These are phyloP conservation scores for Vicugna pacos DNA, from an alignment of 2,113 vertebrate genomes.

Conservation along the genomic window DNA sequence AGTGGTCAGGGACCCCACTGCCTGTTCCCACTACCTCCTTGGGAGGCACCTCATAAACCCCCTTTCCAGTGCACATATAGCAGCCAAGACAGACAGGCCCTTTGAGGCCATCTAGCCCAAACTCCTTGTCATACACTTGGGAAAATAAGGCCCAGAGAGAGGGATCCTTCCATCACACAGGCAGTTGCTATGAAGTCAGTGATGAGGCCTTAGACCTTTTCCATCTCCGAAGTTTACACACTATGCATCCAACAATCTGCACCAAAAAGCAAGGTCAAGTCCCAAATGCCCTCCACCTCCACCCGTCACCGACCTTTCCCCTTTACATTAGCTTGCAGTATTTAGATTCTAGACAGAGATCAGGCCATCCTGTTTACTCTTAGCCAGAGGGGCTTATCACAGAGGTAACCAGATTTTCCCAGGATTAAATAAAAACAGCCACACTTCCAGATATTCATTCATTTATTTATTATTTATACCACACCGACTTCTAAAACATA, in stretches of 20 bases:
- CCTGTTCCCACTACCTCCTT: not conserved
- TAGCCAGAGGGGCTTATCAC: not conserved
- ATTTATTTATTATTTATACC: slow-evolving; percentile 68
- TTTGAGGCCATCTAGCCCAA: not conserved
- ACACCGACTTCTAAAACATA: slow-evolving; percentile 46
- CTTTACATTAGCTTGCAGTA: not conserved
- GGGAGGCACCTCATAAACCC: not conserved
- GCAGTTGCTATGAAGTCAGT: not conserved
- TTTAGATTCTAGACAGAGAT: not conserved
- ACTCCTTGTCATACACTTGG: not conserved
- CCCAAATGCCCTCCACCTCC: not conserved
- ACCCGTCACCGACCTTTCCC: fast-evolving
- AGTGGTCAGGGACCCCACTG: not conserved
- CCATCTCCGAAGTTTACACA: not conserved
- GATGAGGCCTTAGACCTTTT: not conserved
- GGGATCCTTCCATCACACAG: not conserved
- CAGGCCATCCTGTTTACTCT: slow-evolving; percentile 28
- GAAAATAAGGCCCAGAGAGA: not conserved
- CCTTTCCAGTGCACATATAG: not conserved
- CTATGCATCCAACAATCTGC: not conserved
- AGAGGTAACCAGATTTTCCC: not conserved
- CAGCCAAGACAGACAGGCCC: not conserved
- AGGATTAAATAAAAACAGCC: slow-evolving; percentile 36
- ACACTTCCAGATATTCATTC: slow-evolving; percentile 74
- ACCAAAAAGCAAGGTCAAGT: not conserved